Conservation (phyloP, 2,113 vertebrate genomes). For the Dryoscopus gambensis region DNA sequence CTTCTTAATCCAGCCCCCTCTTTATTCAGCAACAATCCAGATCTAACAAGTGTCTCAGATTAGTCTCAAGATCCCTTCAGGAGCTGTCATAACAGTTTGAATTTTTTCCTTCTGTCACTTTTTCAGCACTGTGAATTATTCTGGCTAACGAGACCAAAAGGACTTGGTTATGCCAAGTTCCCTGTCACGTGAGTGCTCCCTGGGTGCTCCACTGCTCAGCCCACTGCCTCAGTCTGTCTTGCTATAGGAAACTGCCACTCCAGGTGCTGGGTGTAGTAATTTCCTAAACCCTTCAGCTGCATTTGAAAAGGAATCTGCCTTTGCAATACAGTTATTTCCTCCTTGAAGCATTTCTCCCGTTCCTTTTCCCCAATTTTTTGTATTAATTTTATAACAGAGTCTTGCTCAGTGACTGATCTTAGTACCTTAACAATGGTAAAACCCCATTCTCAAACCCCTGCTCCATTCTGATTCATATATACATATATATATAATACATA, state of each 20-base stretch:
- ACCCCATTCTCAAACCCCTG: not conserved
- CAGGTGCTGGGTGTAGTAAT: not conserved
- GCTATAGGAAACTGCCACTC: not conserved
- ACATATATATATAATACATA: fast-evolving
- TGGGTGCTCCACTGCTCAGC: not conserved
- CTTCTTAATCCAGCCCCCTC: not conserved
- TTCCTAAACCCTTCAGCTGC: not conserved
- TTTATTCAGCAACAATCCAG: not conserved
- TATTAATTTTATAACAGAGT: not conserved
- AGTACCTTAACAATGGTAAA: not conserved
- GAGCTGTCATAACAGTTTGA: not conserved
- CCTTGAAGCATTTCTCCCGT: not conserved
- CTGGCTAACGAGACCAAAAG: not conserved
- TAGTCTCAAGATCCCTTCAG: not conserved
- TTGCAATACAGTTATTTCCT: not conserved
- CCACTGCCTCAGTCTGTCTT: not conserved
- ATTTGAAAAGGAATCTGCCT: not conserved
- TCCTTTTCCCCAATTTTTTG: not conserved
- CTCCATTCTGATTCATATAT: not conserved
- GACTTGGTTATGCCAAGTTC: not conserved
- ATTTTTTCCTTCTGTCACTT: not conserved
- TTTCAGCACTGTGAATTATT: not conserved
- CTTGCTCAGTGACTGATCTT: not conserved
- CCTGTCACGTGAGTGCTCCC: not conserved
- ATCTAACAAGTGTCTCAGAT: not conserved